Percentiles rank a stretch among this genome's conserved stretches.
These are phyloP conservation scores for Marasmarcha lunaedactyla DNA, from an alignment of 2,888 invertebrate genomes.

Conservation along the genomic window DNA sequence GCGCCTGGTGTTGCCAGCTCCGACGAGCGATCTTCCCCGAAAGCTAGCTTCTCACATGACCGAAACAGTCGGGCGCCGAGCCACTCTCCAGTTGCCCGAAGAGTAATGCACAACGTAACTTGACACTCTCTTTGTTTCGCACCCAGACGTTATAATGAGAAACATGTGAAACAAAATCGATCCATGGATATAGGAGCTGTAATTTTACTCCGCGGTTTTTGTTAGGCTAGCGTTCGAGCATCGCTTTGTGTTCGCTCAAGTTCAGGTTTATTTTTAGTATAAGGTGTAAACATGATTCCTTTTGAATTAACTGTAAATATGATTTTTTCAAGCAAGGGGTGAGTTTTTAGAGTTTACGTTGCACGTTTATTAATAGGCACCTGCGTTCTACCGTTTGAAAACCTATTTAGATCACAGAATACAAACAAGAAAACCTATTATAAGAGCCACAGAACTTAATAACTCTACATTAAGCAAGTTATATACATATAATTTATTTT, in stretches of 20 bases:
- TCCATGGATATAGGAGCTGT: slow-evolving; percentile 51
- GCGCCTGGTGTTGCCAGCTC: slow-evolving; percentile 7
- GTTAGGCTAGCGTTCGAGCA: slow-evolving; percentile 20
- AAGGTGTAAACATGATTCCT: slow-evolving; percentile 1
- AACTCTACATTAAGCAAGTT: too few species aligned
- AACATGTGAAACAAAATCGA: slow-evolving; percentile 62
- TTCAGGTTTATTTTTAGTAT: slow-evolving; percentile 8
- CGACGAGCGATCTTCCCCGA: slow-evolving; percentile 27
- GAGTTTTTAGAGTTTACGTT: too few species aligned
- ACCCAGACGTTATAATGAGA: slow-evolving; percentile 63
- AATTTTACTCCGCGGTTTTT: slow-evolving; percentile 42
- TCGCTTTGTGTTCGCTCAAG: slow-evolving; percentile 25
- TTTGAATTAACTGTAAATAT: slow-evolving; percentile 2
- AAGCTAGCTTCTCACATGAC: slow-evolving; percentile 49
- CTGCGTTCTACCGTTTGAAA: too few species aligned
- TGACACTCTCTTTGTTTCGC: slow-evolving; percentile 58
- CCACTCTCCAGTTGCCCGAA: slow-evolving; percentile 34
- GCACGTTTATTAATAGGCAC: too few species aligned
- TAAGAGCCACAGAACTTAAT: too few species aligned
- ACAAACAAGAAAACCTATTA: too few species aligned
- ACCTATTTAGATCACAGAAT: too few species aligned
- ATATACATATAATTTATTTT: too few species aligned
- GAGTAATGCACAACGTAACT: slow-evolving; percentile 45
- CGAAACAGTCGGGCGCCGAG: slow-evolving; percentile 33
- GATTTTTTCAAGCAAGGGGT: too few species aligned